Conservation (phyloP, 2,797 vertebrate genomes). For the Vespertilio murinus region DNA sequence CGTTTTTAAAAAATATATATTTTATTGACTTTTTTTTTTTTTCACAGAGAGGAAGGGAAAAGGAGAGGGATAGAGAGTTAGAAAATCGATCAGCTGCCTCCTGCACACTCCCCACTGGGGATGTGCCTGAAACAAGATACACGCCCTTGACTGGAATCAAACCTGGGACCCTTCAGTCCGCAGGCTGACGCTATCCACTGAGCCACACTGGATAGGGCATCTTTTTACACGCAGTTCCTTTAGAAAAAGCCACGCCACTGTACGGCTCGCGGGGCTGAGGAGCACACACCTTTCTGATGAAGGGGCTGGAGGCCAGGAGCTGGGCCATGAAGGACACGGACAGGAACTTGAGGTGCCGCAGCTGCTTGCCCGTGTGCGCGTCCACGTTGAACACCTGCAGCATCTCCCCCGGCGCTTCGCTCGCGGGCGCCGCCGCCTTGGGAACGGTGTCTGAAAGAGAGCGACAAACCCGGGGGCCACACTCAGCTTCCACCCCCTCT, state of each 20-base stretch:
- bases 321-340: conserved; percentile 93
- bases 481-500: background rate
- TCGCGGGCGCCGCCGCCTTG: conserved; percentile 58
- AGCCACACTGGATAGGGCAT: background rate
- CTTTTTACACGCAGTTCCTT: background rate
- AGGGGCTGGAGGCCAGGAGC: conserved; percentile 89
- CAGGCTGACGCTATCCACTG: too few relatives aligned
- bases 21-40: too few relatives aligned
- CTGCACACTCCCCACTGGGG: too few relatives aligned
- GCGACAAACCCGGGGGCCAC: background rate
- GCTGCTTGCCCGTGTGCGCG: conserved; percentile 91
- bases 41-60: too few relatives aligned
- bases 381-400: conserved; percentile 90
- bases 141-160: too few relatives aligned
- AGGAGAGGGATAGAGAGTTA: too few relatives aligned
- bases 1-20: background rate
- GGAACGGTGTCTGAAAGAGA: conserved; percentile 81
- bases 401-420: conserved; percentile 76
- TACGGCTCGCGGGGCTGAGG: background rate
- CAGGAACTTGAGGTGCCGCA: conserved; percentile 95
- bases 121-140: too few relatives aligned
- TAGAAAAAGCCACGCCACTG: background rate
- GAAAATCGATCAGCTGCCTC: too few relatives aligned
- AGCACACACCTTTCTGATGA: conserved; percentile 90
- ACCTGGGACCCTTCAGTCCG: too few relatives aligned